A percentile compares a stretch with the other conserved stretches of the same genome.
Evolutionary conservation across 2,113 vertebrate genomes (phyloP).

Genomic region (Procavia capensis): DNA sequence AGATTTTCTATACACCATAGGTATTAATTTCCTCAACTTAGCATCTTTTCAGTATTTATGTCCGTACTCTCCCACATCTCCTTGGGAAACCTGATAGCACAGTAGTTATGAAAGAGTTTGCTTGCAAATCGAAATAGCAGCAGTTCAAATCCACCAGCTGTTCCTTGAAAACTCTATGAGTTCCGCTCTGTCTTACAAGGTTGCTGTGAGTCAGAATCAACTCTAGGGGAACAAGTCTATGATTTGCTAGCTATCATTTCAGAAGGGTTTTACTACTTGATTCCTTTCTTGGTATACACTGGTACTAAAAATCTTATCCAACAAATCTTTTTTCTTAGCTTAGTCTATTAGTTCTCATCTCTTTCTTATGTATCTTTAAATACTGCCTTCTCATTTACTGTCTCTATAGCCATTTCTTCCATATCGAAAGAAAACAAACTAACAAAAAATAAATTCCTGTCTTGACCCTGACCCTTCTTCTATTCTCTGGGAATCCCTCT

Average conservation of each 20-base stretch:
- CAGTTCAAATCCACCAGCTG: too few species aligned
- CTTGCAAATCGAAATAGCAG: too few species aligned
- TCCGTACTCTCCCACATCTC: neutral
- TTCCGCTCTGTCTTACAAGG: too few species aligned
- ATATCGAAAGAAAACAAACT: neutral
- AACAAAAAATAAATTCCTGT: neutral
- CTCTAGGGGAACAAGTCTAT: too few species aligned
- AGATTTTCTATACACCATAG: neutral
- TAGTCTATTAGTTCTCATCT: neutral
- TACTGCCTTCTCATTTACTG: neutral
- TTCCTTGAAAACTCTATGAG: too few species aligned
- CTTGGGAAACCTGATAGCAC: neutral
- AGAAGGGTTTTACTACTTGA: neutral
- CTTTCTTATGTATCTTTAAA: neutral
- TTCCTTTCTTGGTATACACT: neutral
- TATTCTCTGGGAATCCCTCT: rapidly evolving
- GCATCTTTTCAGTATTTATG: neutral
- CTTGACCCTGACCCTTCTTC: neutral
- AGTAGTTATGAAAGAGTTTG: too few species aligned
- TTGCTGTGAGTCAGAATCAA: too few species aligned
- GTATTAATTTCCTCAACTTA: neutral
- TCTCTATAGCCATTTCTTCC: neutral
- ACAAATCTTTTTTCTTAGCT: neutral
- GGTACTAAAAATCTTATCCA: neutral
- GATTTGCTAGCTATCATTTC: neutral